phyloP scores from a whole-genome alignment of 2,888 invertebrate genomes.

The Lacanobia wlatinum region DNA sequence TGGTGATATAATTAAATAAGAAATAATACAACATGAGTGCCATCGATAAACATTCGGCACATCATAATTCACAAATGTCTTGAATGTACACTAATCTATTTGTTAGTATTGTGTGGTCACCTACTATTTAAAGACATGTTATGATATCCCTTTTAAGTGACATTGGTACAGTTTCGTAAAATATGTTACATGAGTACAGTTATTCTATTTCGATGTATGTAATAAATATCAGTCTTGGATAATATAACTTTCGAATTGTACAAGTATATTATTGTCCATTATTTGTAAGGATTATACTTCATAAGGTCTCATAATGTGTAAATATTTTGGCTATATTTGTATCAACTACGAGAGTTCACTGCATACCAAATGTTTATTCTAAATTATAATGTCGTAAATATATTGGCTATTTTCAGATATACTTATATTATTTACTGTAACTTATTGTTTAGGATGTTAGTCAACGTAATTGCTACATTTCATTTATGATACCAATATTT shows the following conservation, averaged over 20 bases:
- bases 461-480: conserved; percentile 59
- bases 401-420: conserved; percentile 80
- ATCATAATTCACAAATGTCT: conserved; percentile 43
- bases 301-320: conserved; percentile 75
- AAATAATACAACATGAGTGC: conserved; percentile 66
- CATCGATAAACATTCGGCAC: conserved; percentile 64
- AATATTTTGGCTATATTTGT: conserved; percentile 78
- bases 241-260: conserved; percentile 75
- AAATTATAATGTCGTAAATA: conserved; percentile 73
- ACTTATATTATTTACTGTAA: conserved; percentile 72
- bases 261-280: conserved; percentile 82
- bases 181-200: conserved; percentile 60
- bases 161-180: conserved; percentile 47
- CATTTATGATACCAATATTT: conserved; percentile 71
- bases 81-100: conserved; percentile 42
- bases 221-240: conserved; percentile 67
- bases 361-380: conserved; percentile 79
- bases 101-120: conserved; percentile 35
- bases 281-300: conserved; percentile 74
- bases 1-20: conserved; percentile 68
- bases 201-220: conserved; percentile 53
- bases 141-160: conserved; percentile 45
- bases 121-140: conserved; percentile 37
- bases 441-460: conserved; percentile 70
- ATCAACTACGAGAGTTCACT: conserved; percentile 72